Evolutionary conservation across 53 echinoderm and acorn worm genomes (phyloP).

Genomic region (Crossaster papposus): DNA sequence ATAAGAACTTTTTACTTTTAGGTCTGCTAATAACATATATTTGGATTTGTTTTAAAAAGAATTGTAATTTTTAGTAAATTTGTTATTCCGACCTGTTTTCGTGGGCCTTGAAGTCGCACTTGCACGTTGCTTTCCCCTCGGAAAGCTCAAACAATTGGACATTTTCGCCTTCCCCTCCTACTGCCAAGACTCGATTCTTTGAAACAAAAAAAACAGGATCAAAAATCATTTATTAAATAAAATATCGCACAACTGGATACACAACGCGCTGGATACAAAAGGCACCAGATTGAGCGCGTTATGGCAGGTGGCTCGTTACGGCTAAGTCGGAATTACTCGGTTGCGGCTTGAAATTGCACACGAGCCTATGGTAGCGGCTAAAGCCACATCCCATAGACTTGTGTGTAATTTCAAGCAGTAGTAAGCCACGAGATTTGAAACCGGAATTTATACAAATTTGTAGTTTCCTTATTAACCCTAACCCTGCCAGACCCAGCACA

Average conservation of each 20-base stretch:
- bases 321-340: too few species aligned
- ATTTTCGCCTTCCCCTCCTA: constrained; percentile 79
- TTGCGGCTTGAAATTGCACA: too few species aligned
- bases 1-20: neutral
- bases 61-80: too few species aligned
- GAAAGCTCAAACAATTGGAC: constrained; percentile 66
- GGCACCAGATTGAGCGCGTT: too few species aligned
- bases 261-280: neutral
- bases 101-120: constrained; percentile 77
- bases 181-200: constrained; percentile 76
- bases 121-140: constrained; percentile 47
- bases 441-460: neutral
- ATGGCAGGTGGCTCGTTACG: too few species aligned
- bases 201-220: neutral
- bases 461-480: neutral
- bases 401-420: too few species aligned
- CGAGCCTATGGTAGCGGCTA: too few species aligned
- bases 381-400: too few species aligned
- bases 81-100: constrained; percentile 71
- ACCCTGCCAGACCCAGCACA: too few species aligned
- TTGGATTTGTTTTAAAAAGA: neutral
- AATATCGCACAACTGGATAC: neutral
- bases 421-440: neutral
- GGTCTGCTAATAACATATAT: neutral
- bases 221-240: neutral